Evolutionary conservation across 23 tunicate species (phyloP).

Genomic region (Trididemnum nubilum): DNA sequence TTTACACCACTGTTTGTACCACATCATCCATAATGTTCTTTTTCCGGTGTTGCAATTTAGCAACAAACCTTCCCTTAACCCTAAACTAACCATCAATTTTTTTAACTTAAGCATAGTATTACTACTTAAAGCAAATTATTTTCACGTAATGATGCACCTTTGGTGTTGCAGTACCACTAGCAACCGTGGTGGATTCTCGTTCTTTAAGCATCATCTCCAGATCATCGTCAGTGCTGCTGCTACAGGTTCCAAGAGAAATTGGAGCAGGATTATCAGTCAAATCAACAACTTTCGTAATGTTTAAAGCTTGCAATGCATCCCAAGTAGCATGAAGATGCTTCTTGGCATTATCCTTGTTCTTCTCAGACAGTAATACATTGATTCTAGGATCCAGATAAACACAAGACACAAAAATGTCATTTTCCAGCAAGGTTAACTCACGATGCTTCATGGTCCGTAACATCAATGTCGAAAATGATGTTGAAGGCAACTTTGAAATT

Average conservation of each 20-base stretch:
- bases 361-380: conserved; percentile 2
- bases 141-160: neutral
- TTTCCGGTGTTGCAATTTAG: too few species aligned
- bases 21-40: too few species aligned
- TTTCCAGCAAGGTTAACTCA: neutral
- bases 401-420: neutral
- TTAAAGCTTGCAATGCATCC: conserved; percentile 1
- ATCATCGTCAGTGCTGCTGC: conserved; percentile 3
- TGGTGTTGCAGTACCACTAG: conserved; percentile 2
- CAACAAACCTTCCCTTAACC: neutral
- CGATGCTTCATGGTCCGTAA: conserved; percentile 1
- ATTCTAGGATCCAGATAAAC: conserved; percentile 17
- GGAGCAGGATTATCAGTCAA: neutral
- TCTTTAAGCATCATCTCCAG: conserved; percentile 1
- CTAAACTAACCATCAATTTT: neutral
- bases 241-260: neutral
- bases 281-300: neutral
- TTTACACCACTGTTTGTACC: too few species aligned
- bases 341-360: neutral
- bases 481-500: neutral
- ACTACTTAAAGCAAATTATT: neutral
- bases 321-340: conserved; percentile 1
- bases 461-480: neutral
- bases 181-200: neutral
- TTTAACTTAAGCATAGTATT: neutral